Percentiles rank a stretch among this genome's conserved stretches.
phyloP scores from a whole-genome alignment of 2,113 vertebrate species.

The Catharus fuscescens region DNA sequence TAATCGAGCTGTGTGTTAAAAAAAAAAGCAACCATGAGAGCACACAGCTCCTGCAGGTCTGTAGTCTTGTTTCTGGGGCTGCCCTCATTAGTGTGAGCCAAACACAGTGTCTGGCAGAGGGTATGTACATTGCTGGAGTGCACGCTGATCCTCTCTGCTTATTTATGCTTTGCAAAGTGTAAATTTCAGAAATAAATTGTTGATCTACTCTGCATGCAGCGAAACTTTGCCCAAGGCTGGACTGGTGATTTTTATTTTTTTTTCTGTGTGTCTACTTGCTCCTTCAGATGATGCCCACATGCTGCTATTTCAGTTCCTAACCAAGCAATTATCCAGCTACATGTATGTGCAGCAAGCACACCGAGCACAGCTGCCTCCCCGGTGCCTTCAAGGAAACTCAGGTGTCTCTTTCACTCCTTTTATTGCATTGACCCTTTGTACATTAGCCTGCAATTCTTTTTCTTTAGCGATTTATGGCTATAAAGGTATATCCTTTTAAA shows the following conservation, averaged over 20 bases:
- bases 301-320: conserved; percentile 31
- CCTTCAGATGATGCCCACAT: conserved; percentile 3
- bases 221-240: background rate
- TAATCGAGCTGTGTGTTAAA: conserved; percentile 6
- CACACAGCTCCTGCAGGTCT: background rate
- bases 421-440: background rate
- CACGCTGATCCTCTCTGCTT: background rate
- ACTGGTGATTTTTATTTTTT: background rate
- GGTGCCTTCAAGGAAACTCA: background rate
- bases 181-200: conserved; percentile 53
- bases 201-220: background rate
- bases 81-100: background rate
- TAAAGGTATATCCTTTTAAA: conserved; percentile 43
- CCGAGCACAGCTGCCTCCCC: background rate
- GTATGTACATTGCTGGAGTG: background rate
- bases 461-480: background rate
- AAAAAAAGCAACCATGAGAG: background rate
- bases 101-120: background rate
- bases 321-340: background rate
- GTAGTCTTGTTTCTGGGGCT: background rate
- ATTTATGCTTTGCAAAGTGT: conserved; percentile 49
- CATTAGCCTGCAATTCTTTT: background rate
- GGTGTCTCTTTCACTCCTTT: background rate
- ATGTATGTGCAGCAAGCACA: background rate
- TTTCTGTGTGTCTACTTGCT: background rate